Base-by-base conservation (phyloP, 2,113 vertebrate genomes). In the Stomatorhinus ivindoensis region DNA sequence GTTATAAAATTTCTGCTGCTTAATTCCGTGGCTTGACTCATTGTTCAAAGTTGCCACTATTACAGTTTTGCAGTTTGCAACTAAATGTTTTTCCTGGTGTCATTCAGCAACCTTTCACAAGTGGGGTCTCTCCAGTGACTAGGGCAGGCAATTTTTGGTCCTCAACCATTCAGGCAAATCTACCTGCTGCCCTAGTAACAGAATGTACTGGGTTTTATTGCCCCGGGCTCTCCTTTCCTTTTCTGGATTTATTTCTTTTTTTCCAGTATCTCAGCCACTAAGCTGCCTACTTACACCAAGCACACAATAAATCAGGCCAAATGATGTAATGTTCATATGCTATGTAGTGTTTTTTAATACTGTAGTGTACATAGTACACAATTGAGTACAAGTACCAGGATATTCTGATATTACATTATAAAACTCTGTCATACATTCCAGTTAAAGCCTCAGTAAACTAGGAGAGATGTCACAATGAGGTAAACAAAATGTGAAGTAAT, bases 361-460 rank as follows among this genome's bases (percentile, higher is more conserved):
- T 80, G 13, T 80, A 80, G 73, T 80, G 73, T 80, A 80, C 73
- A 42, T 39, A 39, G 73, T 80, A 80, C 73, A 80, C 73, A 80
- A 39, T 42, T 80, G 31, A 80, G 73, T 80, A 80, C 73, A 80
- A 80, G 11, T 80, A 80, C 73, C 73, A 80, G 73, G 35, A 42
- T 80, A 3, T 80, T 17, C 73, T 80, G 73, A 80, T 80, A 80
- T 80, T 42, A 80, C 73, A 80, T 80, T 80, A 80, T 80, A 80
- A 80, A 80, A 80, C 73, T 80, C 31, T 80, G 73, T 42, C 73
- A 42, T 80, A 80, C 73, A 80, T 80, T 80, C 73, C 73, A 80
- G 4, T 80, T 80, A 80, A 39, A 39, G 73, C 73, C 10, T 42
- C 35, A 80, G 5, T 80, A 80, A 80, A 39, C 35, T 35, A 80